A percentile compares a stretch with the other conserved stretches of the same genome.
phyloP scores from a whole-genome alignment of 2,888 invertebrate species.

The Idaea biselata region DNA sequence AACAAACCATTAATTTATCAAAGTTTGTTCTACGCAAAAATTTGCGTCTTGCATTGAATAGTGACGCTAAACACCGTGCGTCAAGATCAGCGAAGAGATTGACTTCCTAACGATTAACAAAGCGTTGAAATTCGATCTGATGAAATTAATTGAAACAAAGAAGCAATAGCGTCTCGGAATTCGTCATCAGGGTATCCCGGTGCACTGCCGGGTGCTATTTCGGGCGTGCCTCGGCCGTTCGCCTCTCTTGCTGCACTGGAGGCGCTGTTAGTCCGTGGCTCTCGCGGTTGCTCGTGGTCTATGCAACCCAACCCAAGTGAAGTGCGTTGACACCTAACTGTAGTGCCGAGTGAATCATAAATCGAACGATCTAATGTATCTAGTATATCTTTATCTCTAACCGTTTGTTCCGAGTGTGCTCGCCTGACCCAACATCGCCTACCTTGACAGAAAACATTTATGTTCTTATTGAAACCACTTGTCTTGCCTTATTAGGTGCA shows the following conservation, averaged over 20 bases:
- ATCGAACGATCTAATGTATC: slow-evolving; percentile 46
- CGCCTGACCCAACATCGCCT: slow-evolving; percentile 50
- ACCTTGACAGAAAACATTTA: slow-evolving; percentile 69
- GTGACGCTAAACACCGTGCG: not conserved
- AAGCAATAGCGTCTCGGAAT: slow-evolving; percentile 47
- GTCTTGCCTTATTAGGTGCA: slow-evolving; percentile 72
- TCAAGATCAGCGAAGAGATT: not conserved
- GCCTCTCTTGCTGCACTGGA: slow-evolving; percentile 62
- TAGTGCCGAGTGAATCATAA: slow-evolving; percentile 67
- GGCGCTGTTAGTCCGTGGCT: slow-evolving; percentile 60
- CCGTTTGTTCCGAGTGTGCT: slow-evolving; percentile 68
- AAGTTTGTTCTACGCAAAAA: slow-evolving; percentile 15
- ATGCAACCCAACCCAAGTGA: slow-evolving; percentile 55
- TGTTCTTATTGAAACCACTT: slow-evolving; percentile 62
- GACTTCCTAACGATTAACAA: slow-evolving; percentile 7
- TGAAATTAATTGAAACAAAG: slow-evolving; percentile 52
- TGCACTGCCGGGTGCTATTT: slow-evolving; percentile 79
- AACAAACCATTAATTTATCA: not conserved
- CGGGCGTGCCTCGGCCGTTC: slow-evolving; percentile 67
- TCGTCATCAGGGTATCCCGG: slow-evolving; percentile 69
- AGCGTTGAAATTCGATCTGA: slow-evolving; percentile 34
- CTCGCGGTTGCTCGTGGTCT: slow-evolving; percentile 52
- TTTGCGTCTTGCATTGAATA: slow-evolving; percentile 11
- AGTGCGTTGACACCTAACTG: slow-evolving; percentile 79
- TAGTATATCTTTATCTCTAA: slow-evolving; percentile 53